Base-by-base conservation (phyloP, 2,888 invertebrate species). In the Drosophila meridionalis region DNA sequence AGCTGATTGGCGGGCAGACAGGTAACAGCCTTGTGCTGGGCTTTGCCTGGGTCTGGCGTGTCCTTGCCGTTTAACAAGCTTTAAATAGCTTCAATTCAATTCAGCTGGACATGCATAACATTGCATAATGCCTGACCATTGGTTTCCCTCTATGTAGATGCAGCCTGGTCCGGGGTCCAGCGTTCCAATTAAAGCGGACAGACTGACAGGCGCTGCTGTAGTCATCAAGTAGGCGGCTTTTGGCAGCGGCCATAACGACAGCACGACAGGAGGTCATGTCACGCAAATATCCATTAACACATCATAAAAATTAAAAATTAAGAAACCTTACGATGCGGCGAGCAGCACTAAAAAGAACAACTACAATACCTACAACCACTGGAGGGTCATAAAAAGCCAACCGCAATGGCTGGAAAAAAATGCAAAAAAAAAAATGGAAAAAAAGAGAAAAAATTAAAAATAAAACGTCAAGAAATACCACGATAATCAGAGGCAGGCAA, bases 241-340 rank as follows among this genome's bases (percentile, higher is more conserved):
- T 67, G 28, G 60, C 78, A 67, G 55, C 75, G 77, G 75, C 67
- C 68, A 73, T 76, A 81, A 73, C 73, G 73, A 82, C 79, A 52
- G 75, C 89, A 67, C 81, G 76, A 87, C 87, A 77, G 87, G 89
- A 89, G 89, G 87, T 88, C 87, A 87, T 89, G 87, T 87, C 87
- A 87, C 87, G 80, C 80, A 88, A 87, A 87, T 87, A 89, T 87
- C 89, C 87, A 87, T 87, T 87, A 87, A 89, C 87, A 87, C 87
- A 87, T 87, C 87, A 87, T 87, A 87, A 87, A 86, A 87, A 84
- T 82, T 84, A 77, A 85, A 87, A 87, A 83, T 87, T 76, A 87
- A 84, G 85, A 88, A 89, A 89, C 89, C 84, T 83, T 88, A 84
- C 79, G 75, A 81, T 60, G 70, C 79, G 65, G 45, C 70, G 45